Evolutionary conservation across 2,797 vertebrate species (phyloP).

Genomic region (Poeciliopsis infans): DNA sequence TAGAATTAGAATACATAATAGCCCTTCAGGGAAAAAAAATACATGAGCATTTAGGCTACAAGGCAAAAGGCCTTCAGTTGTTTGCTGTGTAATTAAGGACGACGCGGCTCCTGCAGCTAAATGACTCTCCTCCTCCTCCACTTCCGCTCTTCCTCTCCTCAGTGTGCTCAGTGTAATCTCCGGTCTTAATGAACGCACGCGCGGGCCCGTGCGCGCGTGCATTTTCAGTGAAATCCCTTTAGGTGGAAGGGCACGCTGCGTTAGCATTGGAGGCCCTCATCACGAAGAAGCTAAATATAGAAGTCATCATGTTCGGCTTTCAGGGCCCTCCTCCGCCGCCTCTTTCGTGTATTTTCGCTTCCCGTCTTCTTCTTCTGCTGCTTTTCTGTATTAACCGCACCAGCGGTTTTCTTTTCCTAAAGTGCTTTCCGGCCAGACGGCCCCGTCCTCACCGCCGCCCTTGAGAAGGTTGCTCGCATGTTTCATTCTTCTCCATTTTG

Average conservation of each 20-base stretch:
- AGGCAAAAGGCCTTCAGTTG: constrained; percentile 66
- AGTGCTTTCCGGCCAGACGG: constrained; percentile 76
- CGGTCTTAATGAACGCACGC: constrained; percentile 66
- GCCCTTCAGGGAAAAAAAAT: constrained; percentile 62
- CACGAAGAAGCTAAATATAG: constrained; percentile 76
- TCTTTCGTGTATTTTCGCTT: constrained; percentile 68
- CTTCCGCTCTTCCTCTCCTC: constrained; percentile 56
- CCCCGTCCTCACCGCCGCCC: constrained; percentile 67
- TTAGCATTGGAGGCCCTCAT: constrained; percentile 70
- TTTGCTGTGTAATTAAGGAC: constrained; percentile 78
- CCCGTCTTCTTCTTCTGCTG: constrained; percentile 53
- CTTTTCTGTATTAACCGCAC: constrained; percentile 80
- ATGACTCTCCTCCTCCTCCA: constrained; percentile 48
- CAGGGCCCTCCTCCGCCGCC: constrained; percentile 29
- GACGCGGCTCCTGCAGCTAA: constrained; percentile 64
- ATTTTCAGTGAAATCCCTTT: constrained; percentile 77
- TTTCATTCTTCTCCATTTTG: constrained; percentile 78
- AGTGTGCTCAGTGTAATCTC: constrained; percentile 70
- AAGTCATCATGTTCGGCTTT: constrained; percentile 77
- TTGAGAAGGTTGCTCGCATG: constrained; percentile 78
- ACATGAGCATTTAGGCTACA: constrained; percentile 68
- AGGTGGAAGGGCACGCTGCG: constrained; percentile 75
- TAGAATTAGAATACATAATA: constrained; percentile 62
- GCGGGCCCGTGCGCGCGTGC: constrained; percentile 33
- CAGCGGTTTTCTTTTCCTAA: constrained; percentile 81